Evolutionary conservation across 2,888 invertebrate genomes (phyloP), one percentile per base, ranked within the genome.

Genomic region (Phortica magna): DNA sequence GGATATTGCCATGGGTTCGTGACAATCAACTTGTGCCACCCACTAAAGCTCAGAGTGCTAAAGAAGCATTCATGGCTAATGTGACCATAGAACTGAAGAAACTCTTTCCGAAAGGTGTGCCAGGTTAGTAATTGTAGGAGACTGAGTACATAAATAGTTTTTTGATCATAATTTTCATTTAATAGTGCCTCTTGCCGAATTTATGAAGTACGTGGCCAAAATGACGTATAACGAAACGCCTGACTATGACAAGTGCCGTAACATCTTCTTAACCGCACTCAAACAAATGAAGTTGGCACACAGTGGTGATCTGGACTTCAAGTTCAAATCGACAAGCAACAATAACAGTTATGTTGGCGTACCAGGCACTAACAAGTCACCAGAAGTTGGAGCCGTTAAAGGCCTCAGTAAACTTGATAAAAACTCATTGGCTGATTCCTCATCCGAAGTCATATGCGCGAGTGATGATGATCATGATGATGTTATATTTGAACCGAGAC

Each of bases 1-100:
- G 96, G 0, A 93, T 93, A 79, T 92, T 99, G 81, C 98, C 98
- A 0, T 99, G 98, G 98, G 95, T 96, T 88, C 94, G 93, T 70
- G 92, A 94, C 9, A 91, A 91, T 7, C 74, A 91, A 1, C 92
- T 96, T 14, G 92, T 93, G 22, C 93, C 94, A 81, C 94, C 95
- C 0, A 90, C 92, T 42, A 91, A 92, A 0, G 96, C 96, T 0
- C 95, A 96, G 84, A 93, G 93, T 78, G 92, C 94, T 82, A 97
- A 97, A 89, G 95, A 95, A 80, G 92, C 93, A 31, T 94, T 95
- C 82, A 95, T 96, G 94, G 92, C 92, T 2, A 92, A 94, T 77
- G 75, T 90, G 0, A 79, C 59, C 2, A 78, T 70, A n/a, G 79
- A 80, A 17, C 74, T 92, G 0, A 91, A 89, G 77, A 75, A 80